Evolutionary conservation across 1,140 invertebrate species (phyloP), one percentile per base, ranked within the genome.

Genomic region (Aphaenogaster floridana): DNA sequence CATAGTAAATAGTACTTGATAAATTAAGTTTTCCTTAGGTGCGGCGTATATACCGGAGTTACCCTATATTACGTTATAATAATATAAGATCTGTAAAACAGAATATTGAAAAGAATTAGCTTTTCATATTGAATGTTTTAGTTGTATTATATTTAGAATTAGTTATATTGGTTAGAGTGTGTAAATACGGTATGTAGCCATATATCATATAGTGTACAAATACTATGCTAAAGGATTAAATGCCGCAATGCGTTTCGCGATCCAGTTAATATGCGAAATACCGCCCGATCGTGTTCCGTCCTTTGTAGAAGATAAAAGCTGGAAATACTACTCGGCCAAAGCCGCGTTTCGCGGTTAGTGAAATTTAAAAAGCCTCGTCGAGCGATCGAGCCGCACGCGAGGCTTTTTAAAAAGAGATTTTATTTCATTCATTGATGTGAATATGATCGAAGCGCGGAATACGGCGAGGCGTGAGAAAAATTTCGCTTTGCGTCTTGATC

Each of bases 391-490:
- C 5, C 15, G 9, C 45, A 17, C 7, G 42, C 39, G 28, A 36
- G 36, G 15, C 13, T 45, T 72, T 76, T 61, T n/a, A 21, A 74
- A 84, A 48, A 84, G 8, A 74, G 80, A 74, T 84, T 74, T 84
- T 84, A 45, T 61, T 59, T 84, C 54, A 69, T 83, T 59, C 52
- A 39, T 48, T 59, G 80, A 84, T 74, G 68, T 54, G 50, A 59
- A 72, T 39, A 39, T 68, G 52, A 83, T 83, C 7, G 66, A n/a
- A 71, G 45, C 11, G 28, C 74, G 15, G 15, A 17, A 21, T 45
- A 15, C 7, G n/a, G 21, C 7, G 8, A 21, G 36, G 78, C n/a
- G 52, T 48, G 79, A 71, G n/a, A 72, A 61, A 83, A 72, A 28
- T n/a, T 48, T 39, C 54, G 34, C 68, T 74, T 74, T 84, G 54